Base-by-base conservation (phyloP, 2,797 vertebrate genomes). In the Acrossocheilus fasciatus region DNA sequence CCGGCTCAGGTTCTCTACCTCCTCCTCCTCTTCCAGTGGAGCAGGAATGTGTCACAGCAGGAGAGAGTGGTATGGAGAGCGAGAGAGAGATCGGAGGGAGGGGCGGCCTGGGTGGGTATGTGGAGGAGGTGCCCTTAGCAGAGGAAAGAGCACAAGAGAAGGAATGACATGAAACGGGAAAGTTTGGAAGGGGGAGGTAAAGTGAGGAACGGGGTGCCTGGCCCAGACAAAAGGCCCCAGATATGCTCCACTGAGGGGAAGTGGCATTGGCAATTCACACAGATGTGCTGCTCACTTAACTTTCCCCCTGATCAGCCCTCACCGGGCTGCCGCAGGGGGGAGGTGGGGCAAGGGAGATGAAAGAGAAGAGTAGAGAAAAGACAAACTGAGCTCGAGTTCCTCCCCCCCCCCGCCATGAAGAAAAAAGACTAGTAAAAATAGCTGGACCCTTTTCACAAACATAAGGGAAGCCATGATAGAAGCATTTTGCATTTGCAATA, bases 211-310 rank as follows among this genome's bases (percentile, higher is more conserved):
- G 83, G 64, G 74, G 41, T 70, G 26, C 68, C 47, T 66, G 76
- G 86, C 81, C 86, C 20, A 70, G 84, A 91, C 90, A 90, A 90
- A 92, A 87, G 90, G 77, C 74, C 82, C 80, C 68, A 81, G 88
- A 92, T 89, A 90, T 88, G 74, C 79, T 85, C 3, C 2, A 79
- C 84, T 90, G 87, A 88, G 88, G 90, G 79, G 87, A 91, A 90
- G 18, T 83, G 84, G 83, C 72, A 82, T 80, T 91, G 89, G 85
- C 79, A 80, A 89, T 87, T 87, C 89, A 91, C 88, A 82, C 91
- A 83, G 85, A 88, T 82, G 69, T 78, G 86, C 90, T 92, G 92
- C 90, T 92, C 90, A 84, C 86, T 93, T 92, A 15, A 86, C 87
- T 84, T 91, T 88, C 73, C 64, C 57, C 50, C 76, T 86, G 84